Conservation (phyloP, 2,888 invertebrate genomes). For the Agonopterix subpropinquella region DNA sequence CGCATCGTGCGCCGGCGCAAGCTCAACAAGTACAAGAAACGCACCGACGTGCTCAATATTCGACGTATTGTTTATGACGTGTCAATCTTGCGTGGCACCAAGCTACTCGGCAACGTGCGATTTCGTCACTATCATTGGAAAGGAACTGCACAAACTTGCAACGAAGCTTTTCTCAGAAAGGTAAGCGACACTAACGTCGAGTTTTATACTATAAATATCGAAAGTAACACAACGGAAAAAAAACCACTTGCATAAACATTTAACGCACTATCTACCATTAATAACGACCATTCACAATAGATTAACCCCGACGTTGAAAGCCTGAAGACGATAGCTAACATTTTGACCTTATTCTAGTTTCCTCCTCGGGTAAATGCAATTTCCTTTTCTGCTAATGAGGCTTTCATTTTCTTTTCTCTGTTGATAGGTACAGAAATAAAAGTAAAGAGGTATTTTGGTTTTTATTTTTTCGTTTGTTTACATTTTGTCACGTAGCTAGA, state of each 20-base stretch:
- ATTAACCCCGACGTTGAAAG: slow-evolving; percentile 35
- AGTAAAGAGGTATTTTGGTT: slow-evolving; percentile 16
- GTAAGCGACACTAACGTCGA: slow-evolving; percentile 59
- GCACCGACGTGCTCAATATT: slow-evolving; percentile 81
- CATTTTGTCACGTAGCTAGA: too few species aligned
- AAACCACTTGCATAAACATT: too few species aligned
- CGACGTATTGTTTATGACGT: slow-evolving; percentile 82
- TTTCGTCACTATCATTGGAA: slow-evolving; percentile 90
- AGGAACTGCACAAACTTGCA: slow-evolving; percentile 90
- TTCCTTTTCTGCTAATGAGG: slow-evolving; percentile 71
- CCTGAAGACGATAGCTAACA: slow-evolving; percentile 47
- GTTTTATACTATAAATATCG: neutral
- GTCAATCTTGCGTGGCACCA: slow-evolving; percentile 79
- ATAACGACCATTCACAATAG: slow-evolving; percentile 28
- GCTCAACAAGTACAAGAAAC: slow-evolving; percentile 77
- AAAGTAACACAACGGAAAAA: neutral
- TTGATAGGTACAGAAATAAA: slow-evolving; percentile 21
- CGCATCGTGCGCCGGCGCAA: slow-evolving; percentile 77
- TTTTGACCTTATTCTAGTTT: slow-evolving; percentile 69
- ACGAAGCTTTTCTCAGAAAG: slow-evolving; percentile 91
- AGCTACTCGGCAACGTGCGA: slow-evolving; percentile 80
- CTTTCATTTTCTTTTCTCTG: slow-evolving; percentile 55
- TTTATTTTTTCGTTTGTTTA: slow-evolving; percentile 12
- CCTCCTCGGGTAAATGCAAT: slow-evolving; percentile 63
- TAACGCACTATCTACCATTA: slow-evolving; percentile 6